phyloP scores from a whole-genome alignment of 2,888 invertebrate species.

The Meiosimyza platycephala region DNA sequence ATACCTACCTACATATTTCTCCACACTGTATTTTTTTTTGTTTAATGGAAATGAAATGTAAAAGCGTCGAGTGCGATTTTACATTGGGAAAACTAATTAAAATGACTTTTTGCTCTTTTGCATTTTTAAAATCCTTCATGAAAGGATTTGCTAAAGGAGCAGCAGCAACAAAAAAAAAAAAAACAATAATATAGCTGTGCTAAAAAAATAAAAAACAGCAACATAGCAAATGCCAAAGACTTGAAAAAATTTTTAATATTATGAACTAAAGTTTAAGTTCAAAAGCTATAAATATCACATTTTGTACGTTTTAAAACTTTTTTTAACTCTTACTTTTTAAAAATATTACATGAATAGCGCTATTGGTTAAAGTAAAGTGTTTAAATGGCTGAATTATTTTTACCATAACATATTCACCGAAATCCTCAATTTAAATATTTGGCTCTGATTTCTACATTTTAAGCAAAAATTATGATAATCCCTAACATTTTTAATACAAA shows the following conservation, averaged over 20 bases:
- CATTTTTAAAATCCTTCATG: slow-evolving; percentile 10
- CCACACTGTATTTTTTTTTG: not conserved
- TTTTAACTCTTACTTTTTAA: too few relatives aligned
- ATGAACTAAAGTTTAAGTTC: slow-evolving; percentile 12
- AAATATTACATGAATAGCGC: too few relatives aligned
- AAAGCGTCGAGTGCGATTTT: slow-evolving; percentile 20
- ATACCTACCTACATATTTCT: too few relatives aligned
- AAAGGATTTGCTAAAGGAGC: slow-evolving; percentile 8
- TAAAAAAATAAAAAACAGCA: not conserved
- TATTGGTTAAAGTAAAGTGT: too few relatives aligned
- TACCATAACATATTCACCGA: too few relatives aligned
- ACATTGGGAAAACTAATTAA: slow-evolving; percentile 27
- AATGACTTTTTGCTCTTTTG: slow-evolving; percentile 24
- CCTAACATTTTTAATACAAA: too few relatives aligned
- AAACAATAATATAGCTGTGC: not conserved
- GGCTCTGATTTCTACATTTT: too few relatives aligned
- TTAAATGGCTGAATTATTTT: too few relatives aligned
- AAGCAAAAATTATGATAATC: too few relatives aligned
- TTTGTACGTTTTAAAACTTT: not conserved
- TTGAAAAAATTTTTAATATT: slow-evolving; percentile 1
- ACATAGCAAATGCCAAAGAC: not conserved
- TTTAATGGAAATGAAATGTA: slow-evolving; percentile 26
- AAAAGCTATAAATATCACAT: slow-evolving; percentile 8
- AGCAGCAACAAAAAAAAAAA: slow-evolving; percentile 2
- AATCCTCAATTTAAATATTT: too few relatives aligned